Percentiles rank a stretch among this genome's conserved stretches.
phyloP scores from a whole-genome alignment of 2,888 invertebrate genomes.

The Epistrophella euchroma region DNA sequence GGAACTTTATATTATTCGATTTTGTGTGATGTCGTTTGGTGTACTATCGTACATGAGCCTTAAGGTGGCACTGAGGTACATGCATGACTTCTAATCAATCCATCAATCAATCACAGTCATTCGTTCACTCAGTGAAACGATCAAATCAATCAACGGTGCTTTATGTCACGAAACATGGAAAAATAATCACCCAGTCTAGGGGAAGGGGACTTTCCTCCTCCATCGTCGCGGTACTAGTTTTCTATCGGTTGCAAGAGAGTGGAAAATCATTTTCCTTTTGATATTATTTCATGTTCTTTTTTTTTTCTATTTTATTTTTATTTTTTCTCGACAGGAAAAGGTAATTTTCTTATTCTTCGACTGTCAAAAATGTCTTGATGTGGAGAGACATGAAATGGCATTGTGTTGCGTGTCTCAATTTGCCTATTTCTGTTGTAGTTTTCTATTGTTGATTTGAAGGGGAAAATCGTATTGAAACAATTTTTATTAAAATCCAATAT shows the following conservation, averaged over 20 bases:
- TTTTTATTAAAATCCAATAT: slow-evolving; percentile 45
- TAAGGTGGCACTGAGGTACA: slow-evolving; percentile 1
- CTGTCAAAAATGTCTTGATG: slow-evolving; percentile 72
- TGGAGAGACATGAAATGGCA: slow-evolving; percentile 50
- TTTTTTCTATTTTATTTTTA: background rate
- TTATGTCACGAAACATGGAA: slow-evolving; percentile 72
- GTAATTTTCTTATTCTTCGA: slow-evolving; percentile 74
- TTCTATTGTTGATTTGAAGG: slow-evolving; percentile 19
- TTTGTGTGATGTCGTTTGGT: slow-evolving; percentile 2
- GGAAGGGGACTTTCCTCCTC: background rate
- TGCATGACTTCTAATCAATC: slow-evolving; percentile 69
- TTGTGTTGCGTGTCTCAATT: slow-evolving; percentile 71
- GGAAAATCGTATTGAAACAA: background rate
- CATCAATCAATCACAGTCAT: slow-evolving; percentile 74
- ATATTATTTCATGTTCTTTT: slow-evolving; percentile 24
- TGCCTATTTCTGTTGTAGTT: slow-evolving; percentile 36
- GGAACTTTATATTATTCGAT: slow-evolving; percentile 29
- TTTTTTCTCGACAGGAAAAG: slow-evolving; percentile 52
- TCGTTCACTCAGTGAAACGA: slow-evolving; percentile 80
- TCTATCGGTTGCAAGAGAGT: slow-evolving; percentile 22
- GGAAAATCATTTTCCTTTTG: slow-evolving; percentile 34
- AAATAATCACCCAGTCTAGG: slow-evolving; percentile 58
- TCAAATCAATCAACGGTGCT: slow-evolving; percentile 80
- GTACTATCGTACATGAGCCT: background rate
- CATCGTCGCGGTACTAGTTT: background rate